Percentiles rank a stretch among this genome's conserved stretches.
These are phyloP conservation scores for Hemibagrus guttatus DNA, from an alignment of 2,797 vertebrate species.

Conservation along the genomic window DNA sequence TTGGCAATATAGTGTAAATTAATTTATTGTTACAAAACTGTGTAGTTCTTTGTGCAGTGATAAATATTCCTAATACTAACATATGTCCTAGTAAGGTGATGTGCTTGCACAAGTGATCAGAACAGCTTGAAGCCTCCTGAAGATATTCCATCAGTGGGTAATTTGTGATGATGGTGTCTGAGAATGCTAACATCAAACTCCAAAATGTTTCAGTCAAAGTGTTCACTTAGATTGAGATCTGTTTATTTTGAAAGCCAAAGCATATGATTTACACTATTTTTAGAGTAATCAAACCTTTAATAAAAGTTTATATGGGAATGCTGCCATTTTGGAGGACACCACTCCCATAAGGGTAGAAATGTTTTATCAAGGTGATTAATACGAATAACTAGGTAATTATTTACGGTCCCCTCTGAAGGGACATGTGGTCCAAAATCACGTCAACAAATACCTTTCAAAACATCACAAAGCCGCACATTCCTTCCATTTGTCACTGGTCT, in stretches of 20 bases:
- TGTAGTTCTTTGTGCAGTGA: not conserved
- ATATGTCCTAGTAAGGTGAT: not conserved
- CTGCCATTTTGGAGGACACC: not conserved
- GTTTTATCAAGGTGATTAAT: not conserved
- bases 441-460: not conserved
- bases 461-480: not conserved
- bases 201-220: not conserved
- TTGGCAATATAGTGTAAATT: too few species aligned
- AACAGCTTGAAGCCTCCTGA: not conserved
- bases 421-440: not conserved
- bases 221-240: not conserved
- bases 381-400: too few species aligned
- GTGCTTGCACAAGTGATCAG: not conserved
- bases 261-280: not conserved
- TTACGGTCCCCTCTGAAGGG: not conserved
- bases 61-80: not conserved
- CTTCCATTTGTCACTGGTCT: not conserved
- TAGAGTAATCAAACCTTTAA: not conserved
- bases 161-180: not conserved
- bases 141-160: not conserved
- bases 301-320: not conserved
- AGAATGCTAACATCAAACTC: not conserved
- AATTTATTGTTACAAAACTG: not conserved
- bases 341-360: not conserved
- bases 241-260: not conserved